Base-by-base conservation (phyloP, 2,888 invertebrate species). In the Venustoraphidia nigricollis region DNA sequence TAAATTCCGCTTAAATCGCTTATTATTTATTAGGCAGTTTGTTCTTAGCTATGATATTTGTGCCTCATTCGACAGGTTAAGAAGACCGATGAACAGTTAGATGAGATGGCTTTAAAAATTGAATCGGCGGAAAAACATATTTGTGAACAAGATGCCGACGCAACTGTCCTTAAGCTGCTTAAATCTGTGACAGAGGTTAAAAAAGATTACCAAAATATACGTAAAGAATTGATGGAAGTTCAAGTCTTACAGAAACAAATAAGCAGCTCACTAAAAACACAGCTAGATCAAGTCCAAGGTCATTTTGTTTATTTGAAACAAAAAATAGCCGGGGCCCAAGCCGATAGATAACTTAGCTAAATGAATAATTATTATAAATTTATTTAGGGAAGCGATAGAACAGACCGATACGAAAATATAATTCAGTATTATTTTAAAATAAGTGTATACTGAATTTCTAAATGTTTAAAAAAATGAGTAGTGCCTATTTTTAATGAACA, bases 161-260 rank as follows among this genome's bases (percentile, higher is more conserved):
- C 80, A 52, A 82, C 83, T 58, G 81, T 87, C 44, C 72, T 83
- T 65, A 77, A 79, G 61, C 67, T 88, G 50, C 72, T 88, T 51
- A 78, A 80, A 60, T 83, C 86, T 17, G 85, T 88, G 52, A 80
- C 82, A 10, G 81, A 83, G 70, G 83, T 82, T 53, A 83, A 81
- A 56, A 80, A 80, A 53, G 87, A 87, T 64, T 88, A 87, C 66
- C 81, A 83, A 63, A 81, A 83, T 59, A 70, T 88, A 47, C 76
- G 84, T 36, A 80, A 80, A 60, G 86, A 88, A 66, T 75, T 88
- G 58, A 73, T 79, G 57, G 87, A 87, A 60, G 84, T 86, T 54
- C 86, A 87, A 62, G 83, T 83, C 53, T 65, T 87, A 57, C 86
- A 87, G 65, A 76, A 81, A 55, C 85, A 88, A 67, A 73, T 87